A percentile compares a stretch with the other conserved stretches of the same genome.
phyloP scores from a whole-genome alignment of 2,113 vertebrate species.

The Hypanus sabinus region DNA sequence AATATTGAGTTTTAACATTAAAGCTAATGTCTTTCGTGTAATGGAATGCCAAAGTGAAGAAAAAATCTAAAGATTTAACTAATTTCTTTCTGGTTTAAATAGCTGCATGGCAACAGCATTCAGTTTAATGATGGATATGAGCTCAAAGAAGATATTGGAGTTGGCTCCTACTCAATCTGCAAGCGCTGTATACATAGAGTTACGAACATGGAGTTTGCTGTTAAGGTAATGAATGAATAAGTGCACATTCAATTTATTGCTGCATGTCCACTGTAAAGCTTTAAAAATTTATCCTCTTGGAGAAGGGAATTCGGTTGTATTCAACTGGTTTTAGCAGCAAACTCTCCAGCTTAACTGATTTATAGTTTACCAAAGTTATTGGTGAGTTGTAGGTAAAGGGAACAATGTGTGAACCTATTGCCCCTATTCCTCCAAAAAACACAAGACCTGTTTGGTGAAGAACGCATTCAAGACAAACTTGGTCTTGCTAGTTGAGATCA shows the following conservation, averaged over 20 bases:
- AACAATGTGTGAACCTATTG: not conserved
- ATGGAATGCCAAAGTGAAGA: not conserved
- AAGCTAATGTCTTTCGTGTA: not conserved
- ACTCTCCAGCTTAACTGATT: not conserved
- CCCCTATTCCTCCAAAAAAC: not conserved
- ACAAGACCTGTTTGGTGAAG: not conserved
- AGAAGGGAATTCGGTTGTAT: not conserved
- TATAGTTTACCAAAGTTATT: not conserved
- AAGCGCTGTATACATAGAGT: slow-evolving; percentile 82
- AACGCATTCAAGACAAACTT: not conserved
- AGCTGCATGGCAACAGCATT: slow-evolving; percentile 76
- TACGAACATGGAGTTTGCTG: slow-evolving; percentile 86
- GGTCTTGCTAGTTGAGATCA: no score
- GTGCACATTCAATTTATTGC: not conserved
- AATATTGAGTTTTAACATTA: not conserved
- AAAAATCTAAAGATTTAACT: not conserved
- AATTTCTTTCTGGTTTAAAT: slow-evolving; percentile 43
- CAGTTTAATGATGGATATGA: slow-evolving; percentile 87
- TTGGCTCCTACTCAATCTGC: slow-evolving; percentile 94
- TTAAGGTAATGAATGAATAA: slow-evolving; percentile 69
- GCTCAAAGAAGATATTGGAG: slow-evolving; percentile 89
- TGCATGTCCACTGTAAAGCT: not conserved
- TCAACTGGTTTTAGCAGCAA: not conserved
- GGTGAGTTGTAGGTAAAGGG: not conserved
- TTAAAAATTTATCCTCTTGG: not conserved